These are phyloP conservation scores for Conus canariensis DNA, from an alignment of 2,888 invertebrate species.

Conservation along the genomic window DNA sequence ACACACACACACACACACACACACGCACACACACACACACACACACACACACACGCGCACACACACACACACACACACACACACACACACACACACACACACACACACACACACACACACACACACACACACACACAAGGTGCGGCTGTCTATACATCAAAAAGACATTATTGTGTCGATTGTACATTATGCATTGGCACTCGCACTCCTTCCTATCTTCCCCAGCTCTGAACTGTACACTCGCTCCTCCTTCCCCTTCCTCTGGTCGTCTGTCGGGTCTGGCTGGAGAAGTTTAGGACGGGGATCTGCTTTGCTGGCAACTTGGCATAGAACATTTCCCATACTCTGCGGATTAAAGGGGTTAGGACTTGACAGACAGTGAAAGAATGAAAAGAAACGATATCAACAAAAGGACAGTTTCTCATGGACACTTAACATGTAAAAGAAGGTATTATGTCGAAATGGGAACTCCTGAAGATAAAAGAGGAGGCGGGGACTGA, in stretches of 20 bases:
- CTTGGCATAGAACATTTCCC: not conserved
- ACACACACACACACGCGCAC: not conserved
- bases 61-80: not conserved
- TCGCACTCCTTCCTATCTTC: not conserved
- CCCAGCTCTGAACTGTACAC: not conserved
- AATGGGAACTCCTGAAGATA: too few species aligned
- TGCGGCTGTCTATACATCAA: not conserved
- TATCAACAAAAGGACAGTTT: not conserved
- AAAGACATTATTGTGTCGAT: not conserved
- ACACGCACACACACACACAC: not conserved
- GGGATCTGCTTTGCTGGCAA: not conserved
- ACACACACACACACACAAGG: not conserved
- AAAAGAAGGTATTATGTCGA: too few species aligned
- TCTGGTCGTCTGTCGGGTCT: not conserved
- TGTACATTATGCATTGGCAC: slow-evolving; percentile 10
- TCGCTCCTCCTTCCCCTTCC: not conserved
- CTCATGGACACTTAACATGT: too few species aligned
- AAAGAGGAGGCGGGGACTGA: too few species aligned
- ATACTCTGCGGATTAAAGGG: not conserved
- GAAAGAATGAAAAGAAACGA: not conserved
- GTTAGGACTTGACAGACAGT: not conserved
- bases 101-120: slow-evolving; percentile 18
- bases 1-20: not conserved
- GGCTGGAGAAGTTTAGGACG: too few species aligned
- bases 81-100: slow-evolving; percentile 18